A percentile compares a stretch with the other conserved stretches of the same genome.
phyloP scores from a whole-genome alignment of 2,888 invertebrate genomes.

The Cosmopolites sordidus region DNA sequence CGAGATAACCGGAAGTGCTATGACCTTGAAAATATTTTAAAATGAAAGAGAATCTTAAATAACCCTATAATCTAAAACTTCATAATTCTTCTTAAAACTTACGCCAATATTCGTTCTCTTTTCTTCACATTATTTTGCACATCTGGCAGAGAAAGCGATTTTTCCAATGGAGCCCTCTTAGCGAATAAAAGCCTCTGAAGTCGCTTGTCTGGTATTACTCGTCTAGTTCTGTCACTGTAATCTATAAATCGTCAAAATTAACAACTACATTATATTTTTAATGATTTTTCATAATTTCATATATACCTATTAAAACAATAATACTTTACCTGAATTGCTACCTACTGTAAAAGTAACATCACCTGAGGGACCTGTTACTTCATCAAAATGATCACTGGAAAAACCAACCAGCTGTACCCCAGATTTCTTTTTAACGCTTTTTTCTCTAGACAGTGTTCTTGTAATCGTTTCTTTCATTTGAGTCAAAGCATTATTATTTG shows the following conservation, averaged over 20 bases:
- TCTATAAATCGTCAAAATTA: not conserved
- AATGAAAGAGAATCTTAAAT: no score
- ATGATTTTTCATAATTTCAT: not conserved
- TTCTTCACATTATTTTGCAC: conserved; percentile 72
- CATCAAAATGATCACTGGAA: conserved; percentile 42
- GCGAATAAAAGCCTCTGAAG: conserved; percentile 41
- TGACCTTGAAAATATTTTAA: no score
- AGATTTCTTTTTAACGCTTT: conserved; percentile 29
- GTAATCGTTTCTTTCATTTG: conserved; percentile 49
- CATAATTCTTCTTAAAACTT: conserved; percentile 41
- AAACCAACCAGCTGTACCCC: conserved; percentile 45
- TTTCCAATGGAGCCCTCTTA: conserved; percentile 62
- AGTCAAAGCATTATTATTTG: conserved; percentile 41
- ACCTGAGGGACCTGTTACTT: conserved; percentile 35
- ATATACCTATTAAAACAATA: not conserved
- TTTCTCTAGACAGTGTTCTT: conserved; percentile 51
- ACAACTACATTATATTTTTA: not conserved
- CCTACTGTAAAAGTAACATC: conserved; percentile 37
- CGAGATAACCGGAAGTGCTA: no score
- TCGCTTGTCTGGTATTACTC: conserved; percentile 50
- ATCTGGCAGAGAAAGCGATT: conserved; percentile 80
- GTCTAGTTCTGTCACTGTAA: conserved; percentile 13
- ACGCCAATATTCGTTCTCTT: conserved; percentile 66
- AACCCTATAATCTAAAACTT: no score
- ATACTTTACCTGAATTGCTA: conserved; percentile 40